Evolutionary conservation across 2,888 invertebrate genomes (phyloP), one percentile per base, ranked within the genome.

Genomic region (Pimpla rufipes): DNA sequence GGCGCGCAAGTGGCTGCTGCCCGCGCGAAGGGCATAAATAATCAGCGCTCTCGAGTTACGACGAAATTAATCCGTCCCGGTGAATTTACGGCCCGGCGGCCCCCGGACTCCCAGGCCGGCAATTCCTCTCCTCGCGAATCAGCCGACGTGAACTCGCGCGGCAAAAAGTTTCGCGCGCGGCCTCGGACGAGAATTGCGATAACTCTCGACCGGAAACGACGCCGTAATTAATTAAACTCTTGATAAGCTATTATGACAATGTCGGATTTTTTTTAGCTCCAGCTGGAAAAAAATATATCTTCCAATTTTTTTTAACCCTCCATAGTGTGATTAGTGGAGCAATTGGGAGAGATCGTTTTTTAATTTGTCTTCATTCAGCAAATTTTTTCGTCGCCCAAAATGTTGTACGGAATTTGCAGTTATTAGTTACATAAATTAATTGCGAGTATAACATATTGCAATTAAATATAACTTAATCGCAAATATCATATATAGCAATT

Each of bases 61-160:
- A 89, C 89, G 89, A 89, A 90, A 90, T 92, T 92, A 92, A 93
- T 90, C 91, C 87, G 88, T 89, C 89, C 88, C 85, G 88, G 87
- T 90, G 86, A 90, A 92, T 93, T 93, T 93, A 93, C 89, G 89
- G 85, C 87, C 79, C 57, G 68, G 85, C 87, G 80, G 73, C 85
- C 85, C 85, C 83, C 76, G 82, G 77, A 79, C 79, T 83, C 81
- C 85, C 79, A 52, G 71, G 37, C 29, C 64, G 78, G 84, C 76
- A 84, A 83, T 81, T 81, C 83, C 79, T 77, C 80, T 84, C 64
- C 68, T 85, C 68, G 71, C 74, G 76, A 81, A 83, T 80, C 80
- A 81, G 29, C 74, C 75, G 59, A 73, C 47, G 29, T 5, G 5
- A 29, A 29, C 57, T n/a, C 52, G 42, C 37, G 21, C 29, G 5